phyloP scores from a whole-genome alignment of 1,140 invertebrate species.

The Liolophura sinensis region DNA sequence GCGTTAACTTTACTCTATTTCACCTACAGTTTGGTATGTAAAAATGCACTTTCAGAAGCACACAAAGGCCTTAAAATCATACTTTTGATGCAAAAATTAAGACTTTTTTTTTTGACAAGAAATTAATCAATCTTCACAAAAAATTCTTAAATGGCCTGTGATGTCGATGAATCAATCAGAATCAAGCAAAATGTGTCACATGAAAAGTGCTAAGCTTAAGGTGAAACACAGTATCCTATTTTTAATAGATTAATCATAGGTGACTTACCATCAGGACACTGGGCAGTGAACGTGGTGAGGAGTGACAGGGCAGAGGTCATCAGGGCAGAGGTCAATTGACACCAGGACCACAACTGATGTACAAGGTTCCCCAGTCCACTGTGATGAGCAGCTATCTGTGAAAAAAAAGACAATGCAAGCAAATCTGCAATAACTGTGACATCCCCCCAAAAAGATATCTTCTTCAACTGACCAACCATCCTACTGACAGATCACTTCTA shows the following conservation, averaged over 20 bases:
- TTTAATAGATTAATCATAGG: not conserved
- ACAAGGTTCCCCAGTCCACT: slow-evolving; percentile 37
- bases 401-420: slow-evolving; percentile 7
- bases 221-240: not conserved
- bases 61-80: no score
- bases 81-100: no score
- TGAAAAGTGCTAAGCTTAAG: no score
- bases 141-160: no score
- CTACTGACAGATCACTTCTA: not conserved
- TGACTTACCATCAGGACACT: slow-evolving; percentile 43
- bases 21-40: no score
- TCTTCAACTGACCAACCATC: not conserved
- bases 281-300: slow-evolving; percentile 42
- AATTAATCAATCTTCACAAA: no score
- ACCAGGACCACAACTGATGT: slow-evolving; percentile 51
- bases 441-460: not conserved
- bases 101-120: no score
- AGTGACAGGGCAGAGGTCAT: slow-evolving; percentile 39
- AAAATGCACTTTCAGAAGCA: no score
- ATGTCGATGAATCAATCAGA: no score
- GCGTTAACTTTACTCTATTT: no score
- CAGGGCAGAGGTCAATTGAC: slow-evolving; percentile 36
- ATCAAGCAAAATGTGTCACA: no score
- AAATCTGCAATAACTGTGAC: not conserved
- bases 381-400: slow-evolving; percentile 42